Conservation (phyloP, 30 jellyfish, hydroid and myxozoan species). For the Turritopsis dohrnii region DNA sequence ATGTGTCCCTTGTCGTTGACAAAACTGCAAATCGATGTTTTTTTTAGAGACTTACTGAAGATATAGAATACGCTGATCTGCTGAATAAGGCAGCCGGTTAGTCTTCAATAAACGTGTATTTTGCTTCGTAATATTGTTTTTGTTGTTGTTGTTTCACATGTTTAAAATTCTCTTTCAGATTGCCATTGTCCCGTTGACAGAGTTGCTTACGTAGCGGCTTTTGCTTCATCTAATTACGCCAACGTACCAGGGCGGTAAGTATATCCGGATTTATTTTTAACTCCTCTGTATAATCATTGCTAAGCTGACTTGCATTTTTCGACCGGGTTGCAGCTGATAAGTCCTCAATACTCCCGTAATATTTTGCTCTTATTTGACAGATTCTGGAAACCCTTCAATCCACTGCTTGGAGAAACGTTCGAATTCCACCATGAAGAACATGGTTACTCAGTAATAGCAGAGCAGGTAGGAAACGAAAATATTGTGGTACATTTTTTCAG, state of each 20-base stretch:
- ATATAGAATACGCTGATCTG: slow-evolving; percentile 68
- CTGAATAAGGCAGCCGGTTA: slow-evolving; percentile 82
- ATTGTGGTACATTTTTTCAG: background rate
- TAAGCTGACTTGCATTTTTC: too few relatives aligned
- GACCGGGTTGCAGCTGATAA: too few relatives aligned
- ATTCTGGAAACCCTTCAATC: slow-evolving; percentile 88
- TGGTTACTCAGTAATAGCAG: slow-evolving; percentile 74
- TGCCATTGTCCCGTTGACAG: slow-evolving; percentile 65
- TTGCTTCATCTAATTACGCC: slow-evolving; percentile 89
- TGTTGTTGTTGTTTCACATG: background rate
- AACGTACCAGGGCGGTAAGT: slow-evolving; percentile 92
- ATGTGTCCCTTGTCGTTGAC: too few relatives aligned
- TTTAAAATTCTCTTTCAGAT: slow-evolving; percentile 29
- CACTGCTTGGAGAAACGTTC: slow-evolving; percentile 89
- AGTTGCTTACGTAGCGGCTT: slow-evolving; percentile 79
- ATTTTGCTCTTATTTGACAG: background rate
- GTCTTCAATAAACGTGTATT: background rate
- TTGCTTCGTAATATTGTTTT: background rate
- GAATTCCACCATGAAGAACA: slow-evolving; percentile 57
- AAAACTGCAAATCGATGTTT: too few relatives aligned
- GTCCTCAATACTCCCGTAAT: background rate
- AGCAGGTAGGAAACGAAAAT: slow-evolving; percentile 39
- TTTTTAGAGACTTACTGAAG: slow-evolving; percentile 82
- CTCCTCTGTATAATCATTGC: background rate
- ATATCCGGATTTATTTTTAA: background rate